Base-by-base conservation (phyloP, 2,888 invertebrate species). In the Drosophila kuntzei region DNA sequence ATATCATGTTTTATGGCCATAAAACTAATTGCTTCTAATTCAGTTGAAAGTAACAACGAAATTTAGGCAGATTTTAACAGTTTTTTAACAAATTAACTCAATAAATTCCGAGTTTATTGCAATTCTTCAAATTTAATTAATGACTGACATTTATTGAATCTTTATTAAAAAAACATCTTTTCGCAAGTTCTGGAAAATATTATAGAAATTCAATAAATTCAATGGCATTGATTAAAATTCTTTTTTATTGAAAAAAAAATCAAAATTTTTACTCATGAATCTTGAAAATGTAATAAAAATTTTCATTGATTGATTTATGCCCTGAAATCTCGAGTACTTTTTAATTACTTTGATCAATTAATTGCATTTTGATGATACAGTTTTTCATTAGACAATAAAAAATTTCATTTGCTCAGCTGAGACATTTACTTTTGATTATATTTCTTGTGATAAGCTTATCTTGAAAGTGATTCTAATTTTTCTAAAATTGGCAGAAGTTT, bases 251-350 rank as follows among this genome's bases (percentile, higher is more conserved):
- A n/a, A n/a, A n/a, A n/a, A n/a, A n/a, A n/a, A n/a, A n/a, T n/a
- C n/a, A n/a, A n/a, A n/a, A n/a, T n/a, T n/a, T n/a, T 29, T 14
- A 12, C 11, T 41, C 63, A 69, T 79, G 75, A 79, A 82, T 79
- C 79, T 79, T 53, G 44, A 20, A 39, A 39, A 57, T 61, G 69
- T 77, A 71, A 12, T 12, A 14, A 62, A 70, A 70, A 61, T 60
- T 58, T 39, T 71, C 4, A n/a, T 64, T 83, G 84, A 86, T 54
- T 73, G 73, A 79, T 86, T 87, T 85, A 85, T 80, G 64, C 57
- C 51, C 39, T 27, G 36, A 47, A 47, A 34, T 55, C 2, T 37
- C 14, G 34, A 74, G 68, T 60, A 60, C 27, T 47, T 57, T 61
- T 61, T 74, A 74, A 74, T 67, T 61, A 53, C 18, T 49, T 60